Percentiles rank a stretch among this genome's conserved stretches.
These are phyloP conservation scores for Copsychus sechellarum DNA, from an alignment of 2,113 vertebrate species.

Conservation along the genomic window DNA sequence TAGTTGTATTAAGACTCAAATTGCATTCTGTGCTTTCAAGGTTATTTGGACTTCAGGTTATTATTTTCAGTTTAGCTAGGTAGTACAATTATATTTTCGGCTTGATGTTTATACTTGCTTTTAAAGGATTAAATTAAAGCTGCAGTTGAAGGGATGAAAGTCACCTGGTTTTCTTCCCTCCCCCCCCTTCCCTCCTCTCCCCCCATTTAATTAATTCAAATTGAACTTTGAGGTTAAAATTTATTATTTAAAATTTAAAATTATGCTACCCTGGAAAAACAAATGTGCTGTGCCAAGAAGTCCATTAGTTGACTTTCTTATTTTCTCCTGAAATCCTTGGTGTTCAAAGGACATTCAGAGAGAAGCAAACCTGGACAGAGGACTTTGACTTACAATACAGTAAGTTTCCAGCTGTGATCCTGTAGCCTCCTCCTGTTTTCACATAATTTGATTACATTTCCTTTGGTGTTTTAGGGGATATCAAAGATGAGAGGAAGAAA, in stretches of 20 bases:
- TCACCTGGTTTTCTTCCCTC: not conserved
- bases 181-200: fast-evolving
- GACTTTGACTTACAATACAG: not conserved
- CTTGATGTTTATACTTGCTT: conserved; percentile 10
- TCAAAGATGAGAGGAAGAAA: not conserved
- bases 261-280: not conserved
- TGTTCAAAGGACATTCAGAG: not conserved
- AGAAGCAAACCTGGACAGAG: not conserved
- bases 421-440: not conserved
- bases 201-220: conserved; percentile 15
- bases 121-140: conserved; percentile 46
- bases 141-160: not conserved
- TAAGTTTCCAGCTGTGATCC: not conserved
- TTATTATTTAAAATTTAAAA: conserved; percentile 22
- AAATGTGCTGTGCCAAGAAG: not conserved
- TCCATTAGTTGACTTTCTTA: not conserved
- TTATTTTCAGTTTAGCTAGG: not conserved
- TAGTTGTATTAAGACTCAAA: not conserved
- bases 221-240: conserved; percentile 17
- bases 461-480: not conserved
- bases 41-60: not conserved
- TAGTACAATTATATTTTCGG: conserved; percentile 27
- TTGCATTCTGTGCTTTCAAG: not conserved
- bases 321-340: not conserved
- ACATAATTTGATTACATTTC: not conserved